Percentiles rank a stretch among this genome's conserved stretches.
These are phyloP conservation scores for Procavia capensis DNA, from an alignment of 2,113 vertebrate genomes.

Conservation along the genomic window DNA sequence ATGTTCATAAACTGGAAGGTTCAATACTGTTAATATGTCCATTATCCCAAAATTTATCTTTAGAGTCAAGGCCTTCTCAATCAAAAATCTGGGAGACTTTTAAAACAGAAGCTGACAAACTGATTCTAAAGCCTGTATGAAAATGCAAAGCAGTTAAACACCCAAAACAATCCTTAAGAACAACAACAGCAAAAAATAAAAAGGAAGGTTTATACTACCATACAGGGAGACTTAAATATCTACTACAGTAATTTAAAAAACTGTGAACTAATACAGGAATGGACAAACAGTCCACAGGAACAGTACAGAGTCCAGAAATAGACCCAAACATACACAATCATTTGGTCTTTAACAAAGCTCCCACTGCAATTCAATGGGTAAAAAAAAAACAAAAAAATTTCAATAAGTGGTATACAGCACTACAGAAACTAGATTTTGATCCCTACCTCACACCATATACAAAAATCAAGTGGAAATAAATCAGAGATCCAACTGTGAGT, in stretches of 20 bases:
- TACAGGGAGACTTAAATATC: background rate
- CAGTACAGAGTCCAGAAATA: background rate
- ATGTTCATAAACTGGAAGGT: background rate
- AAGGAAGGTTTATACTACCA: background rate
- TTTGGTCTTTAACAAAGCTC: conserved; percentile 4
- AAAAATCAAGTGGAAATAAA: conserved; percentile 20
- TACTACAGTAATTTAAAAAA: background rate
- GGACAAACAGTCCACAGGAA: background rate
- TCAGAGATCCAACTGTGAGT: background rate
- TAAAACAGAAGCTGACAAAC: background rate
- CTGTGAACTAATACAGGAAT: background rate
- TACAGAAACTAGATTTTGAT: conserved; percentile 18
- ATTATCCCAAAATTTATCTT: background rate
- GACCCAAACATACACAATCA: background rate
- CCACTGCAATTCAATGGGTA: background rate
- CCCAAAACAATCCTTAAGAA: conserved; percentile 1
- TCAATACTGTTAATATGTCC: background rate
- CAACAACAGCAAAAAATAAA: no score
- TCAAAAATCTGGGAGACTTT: background rate
- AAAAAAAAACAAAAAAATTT: background rate
- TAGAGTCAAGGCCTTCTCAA: background rate
- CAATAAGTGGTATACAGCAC: background rate
- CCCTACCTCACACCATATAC: background rate
- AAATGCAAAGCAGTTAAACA: background rate
- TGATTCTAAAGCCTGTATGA: conserved; percentile 12